phyloP scores from a whole-genome alignment of 2,113 vertebrate species.

The Silurus asotus region DNA sequence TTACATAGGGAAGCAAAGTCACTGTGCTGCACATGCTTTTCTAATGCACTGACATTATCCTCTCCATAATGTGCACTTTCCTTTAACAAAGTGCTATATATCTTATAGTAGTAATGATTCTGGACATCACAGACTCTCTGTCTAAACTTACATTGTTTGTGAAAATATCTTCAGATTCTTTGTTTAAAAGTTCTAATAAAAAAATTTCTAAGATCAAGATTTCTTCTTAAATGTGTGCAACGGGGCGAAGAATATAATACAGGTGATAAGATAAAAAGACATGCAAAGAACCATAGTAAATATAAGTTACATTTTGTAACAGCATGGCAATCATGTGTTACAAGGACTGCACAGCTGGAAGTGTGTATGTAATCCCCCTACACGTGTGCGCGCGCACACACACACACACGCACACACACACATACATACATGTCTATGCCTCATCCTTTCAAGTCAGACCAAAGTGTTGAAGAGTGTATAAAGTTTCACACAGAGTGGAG shows the following conservation, averaged over 20 bases:
- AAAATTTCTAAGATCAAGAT: neutral
- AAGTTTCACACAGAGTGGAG: constrained; percentile 40
- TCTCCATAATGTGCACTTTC: neutral
- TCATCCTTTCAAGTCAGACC: constrained; percentile 39
- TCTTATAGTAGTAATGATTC: neutral
- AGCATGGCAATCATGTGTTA: constrained; percentile 34
- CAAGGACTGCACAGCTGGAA: constrained; percentile 42
- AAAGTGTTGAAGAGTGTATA: constrained; percentile 39
- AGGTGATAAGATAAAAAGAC: neutral
- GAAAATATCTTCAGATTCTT: neutral
- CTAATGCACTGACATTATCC: neutral
- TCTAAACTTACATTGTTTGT: neutral
- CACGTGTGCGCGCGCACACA: neutral
- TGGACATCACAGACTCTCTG: neutral
- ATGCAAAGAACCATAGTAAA: neutral
- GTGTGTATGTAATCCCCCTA: constrained; percentile 2
- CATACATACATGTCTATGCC: constrained; percentile 10
- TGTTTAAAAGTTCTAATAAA: neutral
- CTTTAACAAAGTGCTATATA: neutral
- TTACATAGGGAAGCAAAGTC: neutral
- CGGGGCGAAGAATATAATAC: neutral
- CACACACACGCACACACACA: constrained; percentile 22
- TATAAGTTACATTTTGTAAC: constrained; percentile 16
- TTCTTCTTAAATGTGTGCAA: neutral
- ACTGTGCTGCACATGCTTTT: neutral